Evolutionary conservation across 2,888 invertebrate species (phyloP), one percentile per base, ranked within the genome.

Genomic region (Eupithecia pulchellata): DNA sequence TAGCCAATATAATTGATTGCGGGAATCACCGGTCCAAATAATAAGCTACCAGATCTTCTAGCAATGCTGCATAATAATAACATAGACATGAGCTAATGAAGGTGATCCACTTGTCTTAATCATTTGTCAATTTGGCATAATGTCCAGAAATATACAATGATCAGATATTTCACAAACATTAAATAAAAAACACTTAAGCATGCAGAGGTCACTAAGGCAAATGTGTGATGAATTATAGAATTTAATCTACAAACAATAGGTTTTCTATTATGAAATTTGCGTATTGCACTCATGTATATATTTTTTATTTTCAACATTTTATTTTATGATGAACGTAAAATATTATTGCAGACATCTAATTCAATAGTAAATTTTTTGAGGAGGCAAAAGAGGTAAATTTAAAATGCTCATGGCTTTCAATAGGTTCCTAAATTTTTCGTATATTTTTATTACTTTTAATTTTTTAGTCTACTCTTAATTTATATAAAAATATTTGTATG

Each of bases 71-170:
- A 11, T 20, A 60, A 30, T 30, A 32, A 11, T 20, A 60, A 30
- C 58, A 32, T 32, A 30, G 30, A 30, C 30, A 29, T 57, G 29
- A 29, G 17, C 57, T 30, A 60, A 30, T 60, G 30, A 61, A 61
- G 61, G 61, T 61, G 34, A 61, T 61, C 34, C 20, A 61, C 34
- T 39, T 61, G 34, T 61, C 29, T 57, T 27, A 6, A 57, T 57
- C 34, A 61, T 36, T 60, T 61, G 61, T 34, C 9, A 1, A 20
- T 36, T 5, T 61, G 61, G 87, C 83, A 69, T 55, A 57, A n/a
- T 39, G 52, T 84, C 87, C 87, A 88, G 82, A 77, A 81, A 61
- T 36, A n/a, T 60, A 61, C 61, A 61, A 61, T 32, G 34, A 61
- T 14, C 2, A n/a, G 14, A 61, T 25, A 27, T 17, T 60, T 58